Evolutionary conservation across 2,888 invertebrate species (phyloP).

Genomic region (Leptura quadrifasciata): DNA sequence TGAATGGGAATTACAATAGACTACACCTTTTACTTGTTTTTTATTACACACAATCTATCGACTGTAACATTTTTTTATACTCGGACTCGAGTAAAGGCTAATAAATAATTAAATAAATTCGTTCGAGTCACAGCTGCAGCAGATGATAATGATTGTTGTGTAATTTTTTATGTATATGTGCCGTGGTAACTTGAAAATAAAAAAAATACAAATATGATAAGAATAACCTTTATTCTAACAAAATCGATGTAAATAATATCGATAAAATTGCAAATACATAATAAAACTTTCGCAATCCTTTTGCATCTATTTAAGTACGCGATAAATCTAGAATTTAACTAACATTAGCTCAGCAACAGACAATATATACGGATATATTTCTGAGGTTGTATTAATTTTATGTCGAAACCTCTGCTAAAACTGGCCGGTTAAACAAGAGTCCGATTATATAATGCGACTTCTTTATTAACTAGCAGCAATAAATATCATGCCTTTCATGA

Average conservation of each 20-base stretch:
- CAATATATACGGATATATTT: too few species aligned
- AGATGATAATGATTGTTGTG: too few species aligned
- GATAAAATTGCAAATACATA: neutral
- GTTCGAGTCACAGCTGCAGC: too few species aligned
- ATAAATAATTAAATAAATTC: too few species aligned
- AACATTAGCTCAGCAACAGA: neutral
- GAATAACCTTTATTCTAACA: neutral
- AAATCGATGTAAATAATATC: neutral
- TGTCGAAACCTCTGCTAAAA: neutral
- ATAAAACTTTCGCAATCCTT: neutral
- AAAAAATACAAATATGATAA: neutral
- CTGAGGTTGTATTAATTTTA: too few species aligned
- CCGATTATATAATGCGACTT: neutral
- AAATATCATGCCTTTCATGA: neutral
- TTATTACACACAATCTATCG: too few species aligned
- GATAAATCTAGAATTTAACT: neutral
- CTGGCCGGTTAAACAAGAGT: neutral
- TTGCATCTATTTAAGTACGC: neutral
- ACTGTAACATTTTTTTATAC: too few species aligned
- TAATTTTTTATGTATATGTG: too few species aligned
- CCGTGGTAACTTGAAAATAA: too few species aligned
- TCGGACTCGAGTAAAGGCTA: too few species aligned
- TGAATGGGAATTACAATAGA: too few species aligned
- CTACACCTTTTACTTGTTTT: too few species aligned
- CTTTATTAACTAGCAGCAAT: neutral